Evolutionary conservation across 2,888 invertebrate species (phyloP).

Genomic region (Drosophila pegasa): DNA sequence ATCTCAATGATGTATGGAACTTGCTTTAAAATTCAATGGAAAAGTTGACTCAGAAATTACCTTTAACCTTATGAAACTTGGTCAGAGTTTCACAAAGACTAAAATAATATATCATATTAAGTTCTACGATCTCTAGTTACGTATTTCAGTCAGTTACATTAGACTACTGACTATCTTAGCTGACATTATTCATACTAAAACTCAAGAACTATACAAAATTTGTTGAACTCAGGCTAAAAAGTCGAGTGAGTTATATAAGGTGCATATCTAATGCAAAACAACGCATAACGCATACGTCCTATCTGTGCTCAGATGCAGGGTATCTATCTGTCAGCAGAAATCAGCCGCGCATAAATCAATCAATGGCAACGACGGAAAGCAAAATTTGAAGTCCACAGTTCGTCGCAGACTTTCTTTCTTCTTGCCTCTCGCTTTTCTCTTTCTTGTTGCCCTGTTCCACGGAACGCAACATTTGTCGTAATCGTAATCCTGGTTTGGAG

Average conservation of each 20-base stretch:
- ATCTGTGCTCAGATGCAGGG: neutral
- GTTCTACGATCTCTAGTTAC: no score
- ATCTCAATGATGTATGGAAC: neutral
- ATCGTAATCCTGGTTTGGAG: slow-evolving; percentile 43
- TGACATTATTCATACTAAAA: no score
- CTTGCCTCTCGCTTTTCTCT: no score
- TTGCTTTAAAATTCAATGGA: neutral
- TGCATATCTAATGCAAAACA: no score
- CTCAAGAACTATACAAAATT: no score
- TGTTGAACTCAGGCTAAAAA: no score
- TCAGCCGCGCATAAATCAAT: slow-evolving; percentile 46
- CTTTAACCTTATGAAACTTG: no score
- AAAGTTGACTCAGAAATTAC: neutral
- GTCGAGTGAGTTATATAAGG: no score
- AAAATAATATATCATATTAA: no score
- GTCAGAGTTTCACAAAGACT: no score
- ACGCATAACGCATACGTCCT: neutral
- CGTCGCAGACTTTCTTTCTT: neutral
- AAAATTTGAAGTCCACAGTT: neutral
- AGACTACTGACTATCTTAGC: no score
- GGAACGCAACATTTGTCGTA: slow-evolving; percentile 27
- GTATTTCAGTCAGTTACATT: no score
- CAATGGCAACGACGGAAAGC: slow-evolving; percentile 29
- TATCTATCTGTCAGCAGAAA: slow-evolving; percentile 8
- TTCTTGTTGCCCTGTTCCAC: slow-evolving; percentile 14